Conservation (phyloP, 2,888 invertebrate genomes). For the Congeria kusceri region DNA sequence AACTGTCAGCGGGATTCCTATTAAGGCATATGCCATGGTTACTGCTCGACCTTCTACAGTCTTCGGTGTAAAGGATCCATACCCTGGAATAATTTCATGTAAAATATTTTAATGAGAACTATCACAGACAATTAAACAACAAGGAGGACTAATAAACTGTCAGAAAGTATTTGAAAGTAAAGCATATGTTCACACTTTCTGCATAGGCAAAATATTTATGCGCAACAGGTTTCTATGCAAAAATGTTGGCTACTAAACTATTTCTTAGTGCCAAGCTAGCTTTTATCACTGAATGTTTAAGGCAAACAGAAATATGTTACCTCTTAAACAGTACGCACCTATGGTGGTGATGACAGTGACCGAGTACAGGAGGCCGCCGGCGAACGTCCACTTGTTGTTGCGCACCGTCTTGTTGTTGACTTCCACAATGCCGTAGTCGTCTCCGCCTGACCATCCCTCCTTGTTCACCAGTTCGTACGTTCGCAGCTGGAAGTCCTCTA, state of each 20-base stretch:
- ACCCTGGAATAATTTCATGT: constrained; percentile 68
- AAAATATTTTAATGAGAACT: too few species aligned
- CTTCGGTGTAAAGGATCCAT: constrained; percentile 80
- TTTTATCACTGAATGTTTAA: too few species aligned
- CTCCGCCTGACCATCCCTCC: constrained; percentile 90
- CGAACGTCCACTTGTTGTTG: constrained; percentile 92
- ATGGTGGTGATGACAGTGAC: constrained; percentile 95
- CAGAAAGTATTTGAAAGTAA: too few species aligned
- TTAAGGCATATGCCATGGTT: constrained; percentile 79
- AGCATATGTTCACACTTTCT: too few species aligned
- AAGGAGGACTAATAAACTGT: too few species aligned
- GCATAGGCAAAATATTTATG: too few species aligned
- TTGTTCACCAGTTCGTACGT: constrained; percentile 92
- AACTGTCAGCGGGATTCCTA: constrained; percentile 86
- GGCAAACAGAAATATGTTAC: too few species aligned
- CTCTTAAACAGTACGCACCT: too few species aligned
- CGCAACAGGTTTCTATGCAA: too few species aligned
- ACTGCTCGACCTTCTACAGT: constrained; percentile 74
- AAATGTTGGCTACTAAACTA: too few species aligned
- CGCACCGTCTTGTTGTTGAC: constrained; percentile 55
- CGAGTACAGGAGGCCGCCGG: constrained; percentile 93
- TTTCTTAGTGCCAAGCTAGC: too few species aligned
- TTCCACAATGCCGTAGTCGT: constrained; percentile 83
- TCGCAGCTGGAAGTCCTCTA: constrained; percentile 92
- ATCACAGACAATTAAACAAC: too few species aligned